Base-by-base conservation (phyloP, 2,113 vertebrate genomes). In the Lagopus muta region DNA sequence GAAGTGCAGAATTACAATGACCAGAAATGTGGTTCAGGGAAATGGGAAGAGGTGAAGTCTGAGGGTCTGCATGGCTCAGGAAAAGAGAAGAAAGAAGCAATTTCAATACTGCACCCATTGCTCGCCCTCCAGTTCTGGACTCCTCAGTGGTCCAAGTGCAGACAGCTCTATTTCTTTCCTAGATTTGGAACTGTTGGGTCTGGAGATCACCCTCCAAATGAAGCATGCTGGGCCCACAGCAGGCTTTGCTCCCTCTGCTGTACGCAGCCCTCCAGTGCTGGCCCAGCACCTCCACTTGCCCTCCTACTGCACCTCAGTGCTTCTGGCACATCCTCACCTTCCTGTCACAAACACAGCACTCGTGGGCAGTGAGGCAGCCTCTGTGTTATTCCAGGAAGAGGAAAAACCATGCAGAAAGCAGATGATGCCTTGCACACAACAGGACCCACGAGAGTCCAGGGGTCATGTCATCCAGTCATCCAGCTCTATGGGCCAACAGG, bases 171-270 rank as follows among this genome's bases (percentile, higher is more conserved):
- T 67, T 90, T 81, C 69, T 88, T 52, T n/a, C 57, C 57, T 52
- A 30, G 47, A 52, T 61, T 60, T 12, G 43, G 65, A 16, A 34
- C 10, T 47, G 55, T 32, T 13, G 70, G 34, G 42, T 71, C 11
- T 64, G 43, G 13, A 22, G 38, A 85, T 92, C 52, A 30, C 57
- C 50, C 36, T 86, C 80, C 67, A 93, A 86, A 90, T 47, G 73
- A 95, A 84, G 57, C 47, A 61, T 11, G 15, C 71, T 19, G 64
- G 91, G 70, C 50, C 1, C 2, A 76, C 76, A 92, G 66, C 82
- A 75, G 86, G 76, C 90, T 93, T 94, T 96, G 93, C 96, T 96
- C 96, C 96, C 96, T 94, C 96, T 96, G 95, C 95, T 96, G 96
- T 96, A 92, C 90, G 17, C 25, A 93, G 43, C 71, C 69, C 52